Base-by-base conservation (phyloP, 2,888 invertebrate genomes). In the Diaphora mendica region DNA sequence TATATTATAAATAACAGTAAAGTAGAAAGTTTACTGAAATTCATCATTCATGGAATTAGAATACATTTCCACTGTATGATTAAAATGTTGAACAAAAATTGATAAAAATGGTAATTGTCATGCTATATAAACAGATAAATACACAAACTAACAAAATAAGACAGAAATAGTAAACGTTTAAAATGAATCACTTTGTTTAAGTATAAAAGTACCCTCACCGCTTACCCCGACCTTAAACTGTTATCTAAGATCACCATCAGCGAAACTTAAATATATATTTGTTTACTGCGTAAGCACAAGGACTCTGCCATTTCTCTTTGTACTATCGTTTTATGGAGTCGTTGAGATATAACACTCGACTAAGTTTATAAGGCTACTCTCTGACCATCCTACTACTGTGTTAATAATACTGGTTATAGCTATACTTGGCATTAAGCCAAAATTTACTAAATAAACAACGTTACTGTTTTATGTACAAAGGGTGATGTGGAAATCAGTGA, bases 391-490 rank as follows among this genome's bases (percentile, higher is more conserved):
- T 42, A 76, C 72, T 71, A 74, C 74, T 80, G 78, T 79, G 69
- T 70, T 39, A 59, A 65, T 70, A 69, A 65, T 70, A 69, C 64
- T 74, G 55, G 65, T 71, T 51, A 70, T 23, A 64, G 44, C 5
- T 51, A 72, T 77, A 80, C 76, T 77, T 81, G 85, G 85, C 79
- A 64, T 20, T 7, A 26, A 62, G 73, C 85, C 83, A 83, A 66
- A 33, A 70, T 79, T 74, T 80, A 75, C 79, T 74, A 71, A 72
- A 80, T 80, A 84, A 80, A 84, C 75, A 78, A 80, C 55, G 67
- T 65, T 9, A 70, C 68, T 66, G 62, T 33, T 78, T 74, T 76
- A 44, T 74, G 71, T 72, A 35, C 70, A 35, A 77, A 65, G 72
- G 35, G 23, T 72, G 74, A 55, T 70, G 67, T 78, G 69, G 68